Conservation (phyloP, 2,797 vertebrate genomes). For the Chiroxiphia lanceolata region DNA sequence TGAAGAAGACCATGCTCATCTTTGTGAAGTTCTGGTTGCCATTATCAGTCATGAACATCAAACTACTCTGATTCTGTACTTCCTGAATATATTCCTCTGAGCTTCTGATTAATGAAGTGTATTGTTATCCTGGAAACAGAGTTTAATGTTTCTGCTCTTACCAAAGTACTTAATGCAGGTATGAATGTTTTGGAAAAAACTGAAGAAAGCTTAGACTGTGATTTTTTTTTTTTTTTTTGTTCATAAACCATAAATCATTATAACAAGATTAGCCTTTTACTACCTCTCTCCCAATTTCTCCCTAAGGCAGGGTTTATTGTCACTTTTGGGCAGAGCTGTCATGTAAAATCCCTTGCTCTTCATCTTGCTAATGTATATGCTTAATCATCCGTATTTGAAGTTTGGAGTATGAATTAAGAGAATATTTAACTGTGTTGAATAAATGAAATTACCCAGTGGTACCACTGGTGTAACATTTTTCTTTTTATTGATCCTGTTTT, state of each 20-base stretch:
- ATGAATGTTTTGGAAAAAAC: not conserved
- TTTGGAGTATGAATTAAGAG: not conserved
- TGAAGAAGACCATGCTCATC: rapidly evolving
- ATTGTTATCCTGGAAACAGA: not conserved
- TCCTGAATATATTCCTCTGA: not conserved
- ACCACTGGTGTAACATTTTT: not conserved
- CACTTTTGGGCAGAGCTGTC: slow-evolving; percentile 1
- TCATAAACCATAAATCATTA: not conserved
- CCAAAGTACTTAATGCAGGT: not conserved
- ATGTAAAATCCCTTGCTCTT: slow-evolving; percentile 22
- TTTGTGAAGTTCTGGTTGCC: not conserved
- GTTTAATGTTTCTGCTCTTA: not conserved
- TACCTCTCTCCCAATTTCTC: not conserved
- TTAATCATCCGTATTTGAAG: slow-evolving; percentile 8
- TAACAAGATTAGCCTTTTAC: slow-evolving; percentile 23
- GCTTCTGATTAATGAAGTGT: not conserved
- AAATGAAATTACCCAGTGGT: not conserved
- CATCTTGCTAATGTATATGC: not conserved
- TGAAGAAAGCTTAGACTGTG: not conserved
- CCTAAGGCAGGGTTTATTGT: slow-evolving; percentile 2
- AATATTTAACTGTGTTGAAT: not conserved
- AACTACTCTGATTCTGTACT: not conserved
- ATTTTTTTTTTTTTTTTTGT: not conserved
- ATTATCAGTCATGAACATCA: not conserved
- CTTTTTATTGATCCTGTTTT: not conserved